Conservation (phyloP, 2,113 vertebrate genomes). For the Apodemus speciosus region DNA sequence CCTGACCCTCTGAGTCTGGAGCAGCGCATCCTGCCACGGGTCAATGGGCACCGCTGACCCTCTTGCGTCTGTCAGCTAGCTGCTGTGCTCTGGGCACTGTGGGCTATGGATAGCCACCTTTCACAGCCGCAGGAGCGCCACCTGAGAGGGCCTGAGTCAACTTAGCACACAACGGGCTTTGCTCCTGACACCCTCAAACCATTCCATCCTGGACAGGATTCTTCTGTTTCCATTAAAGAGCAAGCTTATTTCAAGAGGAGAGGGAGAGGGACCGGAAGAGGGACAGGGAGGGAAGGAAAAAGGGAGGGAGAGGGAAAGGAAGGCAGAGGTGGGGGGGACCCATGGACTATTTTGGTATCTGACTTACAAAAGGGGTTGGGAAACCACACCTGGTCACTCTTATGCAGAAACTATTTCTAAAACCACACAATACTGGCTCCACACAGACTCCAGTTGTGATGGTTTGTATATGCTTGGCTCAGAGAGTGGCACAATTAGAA, state of each 20-base stretch:
- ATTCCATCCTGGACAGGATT: background rate
- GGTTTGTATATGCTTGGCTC: no score
- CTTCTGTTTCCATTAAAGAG: conserved; percentile 57
- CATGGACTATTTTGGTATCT: conserved; percentile 10
- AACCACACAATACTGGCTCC: background rate
- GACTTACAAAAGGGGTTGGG: background rate
- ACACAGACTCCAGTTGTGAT: background rate
- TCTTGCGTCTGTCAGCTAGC: conserved; percentile 92
- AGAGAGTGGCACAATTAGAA: no score
- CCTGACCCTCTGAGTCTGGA: conserved; percentile 80
- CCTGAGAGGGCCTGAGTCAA: conserved; percentile 89
- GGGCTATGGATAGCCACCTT: conserved; percentile 94
- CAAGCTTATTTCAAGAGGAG: background rate
- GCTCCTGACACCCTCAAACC: background rate
- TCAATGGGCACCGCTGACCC: conserved; percentile 91
- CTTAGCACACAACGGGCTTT: conserved; percentile 82
- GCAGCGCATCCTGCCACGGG: conserved; percentile 84
- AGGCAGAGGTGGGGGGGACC: no score
- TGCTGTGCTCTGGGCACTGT: conserved; percentile 93
- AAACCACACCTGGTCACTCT: conserved; percentile 10
- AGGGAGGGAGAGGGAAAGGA: no score
- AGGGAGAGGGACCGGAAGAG: background rate
- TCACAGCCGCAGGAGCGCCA: conserved; percentile 93
- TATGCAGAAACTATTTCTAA: conserved; percentile 40
- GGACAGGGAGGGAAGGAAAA: background rate